Percentiles rank a stretch among this genome's conserved stretches.
Evolutionary conservation across 2,113 vertebrate genomes (phyloP).

Genomic region (Catharus fuscescens): DNA sequence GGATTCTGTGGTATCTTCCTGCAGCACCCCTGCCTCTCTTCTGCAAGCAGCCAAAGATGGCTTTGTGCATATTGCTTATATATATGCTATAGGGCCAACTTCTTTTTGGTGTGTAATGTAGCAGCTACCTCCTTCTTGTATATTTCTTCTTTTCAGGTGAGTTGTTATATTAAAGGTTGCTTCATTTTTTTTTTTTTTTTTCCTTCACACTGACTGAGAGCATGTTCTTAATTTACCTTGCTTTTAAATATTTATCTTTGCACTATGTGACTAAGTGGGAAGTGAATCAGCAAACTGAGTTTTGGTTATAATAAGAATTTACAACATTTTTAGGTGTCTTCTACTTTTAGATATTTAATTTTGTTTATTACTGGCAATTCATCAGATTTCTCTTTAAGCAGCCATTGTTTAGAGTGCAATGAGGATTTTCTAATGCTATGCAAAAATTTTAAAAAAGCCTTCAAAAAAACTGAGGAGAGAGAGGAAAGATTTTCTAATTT

Average conservation of each 20-base stretch:
- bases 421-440: neutral
- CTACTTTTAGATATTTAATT: neutral
- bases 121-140: neutral
- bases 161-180: slow-evolving; percentile 1
- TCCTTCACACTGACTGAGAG: neutral
- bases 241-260: neutral
- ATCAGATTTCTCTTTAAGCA: slow-evolving; percentile 2
- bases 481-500: neutral
- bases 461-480: neutral
- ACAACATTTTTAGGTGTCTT: neutral
- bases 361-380: neutral
- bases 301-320: slow-evolving; percentile 18
- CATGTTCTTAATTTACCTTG: slow-evolving; percentile 6
- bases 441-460: neutral
- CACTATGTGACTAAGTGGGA: neutral
- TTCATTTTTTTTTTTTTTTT: neutral
- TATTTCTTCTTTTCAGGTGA: slow-evolving; percentile 62
- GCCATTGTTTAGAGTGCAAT: slow-evolving; percentile 17
- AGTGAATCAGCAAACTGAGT: slow-evolving; percentile 40
- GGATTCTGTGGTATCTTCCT: slow-evolving; percentile 70
- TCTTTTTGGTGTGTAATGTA: neutral
- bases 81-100: slow-evolving; percentile 37
- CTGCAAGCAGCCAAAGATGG: slow-evolving; percentile 71
- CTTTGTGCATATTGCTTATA: slow-evolving; percentile 63
- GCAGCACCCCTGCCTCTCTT: slow-evolving; percentile 69